A percentile compares a stretch with the other conserved stretches of the same genome.
phyloP scores from a whole-genome alignment of 2,113 vertebrate genomes.

The Holacanthus passer region DNA sequence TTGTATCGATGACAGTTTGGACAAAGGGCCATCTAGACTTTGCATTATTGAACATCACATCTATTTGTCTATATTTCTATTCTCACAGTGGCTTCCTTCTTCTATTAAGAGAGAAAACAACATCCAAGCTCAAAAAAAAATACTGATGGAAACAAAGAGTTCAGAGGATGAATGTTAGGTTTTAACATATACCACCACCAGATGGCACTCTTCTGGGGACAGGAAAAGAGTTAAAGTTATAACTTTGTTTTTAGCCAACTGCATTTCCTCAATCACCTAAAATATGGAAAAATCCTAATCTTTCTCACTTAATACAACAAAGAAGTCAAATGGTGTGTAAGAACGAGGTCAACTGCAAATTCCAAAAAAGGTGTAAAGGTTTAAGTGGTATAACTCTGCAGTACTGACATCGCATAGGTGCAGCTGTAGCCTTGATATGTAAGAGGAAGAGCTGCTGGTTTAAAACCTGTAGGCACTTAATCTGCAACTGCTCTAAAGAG shows the following conservation, averaged over 20 bases:
- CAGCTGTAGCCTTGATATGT: neutral
- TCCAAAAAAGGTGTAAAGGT: neutral
- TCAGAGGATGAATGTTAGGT: conserved; percentile 24
- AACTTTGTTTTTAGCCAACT: neutral
- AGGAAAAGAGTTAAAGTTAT: neutral
- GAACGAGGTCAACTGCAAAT: neutral
- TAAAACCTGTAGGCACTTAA: conserved; percentile 5
- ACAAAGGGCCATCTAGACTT: neutral
- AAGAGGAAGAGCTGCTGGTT: neutral
- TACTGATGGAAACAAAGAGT: neutral
- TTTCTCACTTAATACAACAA: neutral
- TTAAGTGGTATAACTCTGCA: neutral
- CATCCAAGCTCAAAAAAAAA: neutral
- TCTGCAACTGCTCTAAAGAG: neutral
- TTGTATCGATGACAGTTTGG: neutral
- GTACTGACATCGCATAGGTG: too few relatives aligned
- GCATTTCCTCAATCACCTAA: neutral
- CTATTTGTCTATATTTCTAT: neutral
- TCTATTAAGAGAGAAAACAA: conserved; percentile 1
- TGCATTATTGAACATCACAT: neutral
- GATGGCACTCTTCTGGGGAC: conserved; percentile 8
- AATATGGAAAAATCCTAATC: neutral
- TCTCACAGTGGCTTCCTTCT: neutral
- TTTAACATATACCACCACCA: conserved; percentile 40
- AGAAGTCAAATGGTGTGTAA: neutral